Evolutionary conservation across 2,888 invertebrate species (phyloP).

Genomic region (Sussaba pulchella): DNA sequence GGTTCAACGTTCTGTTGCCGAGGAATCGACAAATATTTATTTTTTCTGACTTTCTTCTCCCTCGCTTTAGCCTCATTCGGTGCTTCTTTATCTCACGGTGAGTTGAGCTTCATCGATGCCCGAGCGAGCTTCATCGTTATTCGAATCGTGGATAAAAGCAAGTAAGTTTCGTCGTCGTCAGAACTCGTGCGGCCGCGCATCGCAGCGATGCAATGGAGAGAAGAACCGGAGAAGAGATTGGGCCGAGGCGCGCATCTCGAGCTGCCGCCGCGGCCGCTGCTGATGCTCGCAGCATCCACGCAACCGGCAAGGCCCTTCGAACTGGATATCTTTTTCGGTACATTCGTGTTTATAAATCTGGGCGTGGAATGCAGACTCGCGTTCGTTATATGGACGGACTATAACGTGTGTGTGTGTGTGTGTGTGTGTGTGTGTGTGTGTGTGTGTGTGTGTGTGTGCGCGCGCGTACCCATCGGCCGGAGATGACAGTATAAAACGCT

Average conservation of each 20-base stretch:
- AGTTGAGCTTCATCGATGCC: conserved; percentile 61
- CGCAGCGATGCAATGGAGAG: conserved; percentile 28
- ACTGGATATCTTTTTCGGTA: conserved; percentile 68
- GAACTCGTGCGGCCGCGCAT: not conserved
- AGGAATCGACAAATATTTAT: conserved; percentile 11
- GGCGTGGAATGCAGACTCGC: conserved; percentile 67
- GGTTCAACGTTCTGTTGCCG: too few species aligned
- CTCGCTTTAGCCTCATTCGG: not conserved
- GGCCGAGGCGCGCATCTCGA: not conserved
- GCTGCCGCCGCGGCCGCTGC: conserved; percentile 18
- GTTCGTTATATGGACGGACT: conserved; percentile 48
- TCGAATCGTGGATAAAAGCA: conserved; percentile 58
- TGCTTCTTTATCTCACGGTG: conserved; percentile 32
- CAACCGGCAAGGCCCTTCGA: conserved; percentile 46
- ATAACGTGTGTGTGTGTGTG: not conserved
- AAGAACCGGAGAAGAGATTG: conserved; percentile 14
- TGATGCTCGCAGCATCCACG: conserved; percentile 6
- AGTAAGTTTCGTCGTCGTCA: conserved; percentile 62
- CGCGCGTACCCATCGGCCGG: conserved; percentile 16
- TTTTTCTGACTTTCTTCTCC: conserved; percentile 27
- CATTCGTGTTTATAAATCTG: conserved; percentile 68
- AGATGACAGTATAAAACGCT: conserved; percentile 62
- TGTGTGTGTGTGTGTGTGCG: conserved; percentile 2
- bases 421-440: not conserved
- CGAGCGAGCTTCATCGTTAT: conserved; percentile 66